These are phyloP conservation scores for Osmoderma eremita DNA, from an alignment of 2,888 invertebrate genomes.

Conservation along the genomic window DNA sequence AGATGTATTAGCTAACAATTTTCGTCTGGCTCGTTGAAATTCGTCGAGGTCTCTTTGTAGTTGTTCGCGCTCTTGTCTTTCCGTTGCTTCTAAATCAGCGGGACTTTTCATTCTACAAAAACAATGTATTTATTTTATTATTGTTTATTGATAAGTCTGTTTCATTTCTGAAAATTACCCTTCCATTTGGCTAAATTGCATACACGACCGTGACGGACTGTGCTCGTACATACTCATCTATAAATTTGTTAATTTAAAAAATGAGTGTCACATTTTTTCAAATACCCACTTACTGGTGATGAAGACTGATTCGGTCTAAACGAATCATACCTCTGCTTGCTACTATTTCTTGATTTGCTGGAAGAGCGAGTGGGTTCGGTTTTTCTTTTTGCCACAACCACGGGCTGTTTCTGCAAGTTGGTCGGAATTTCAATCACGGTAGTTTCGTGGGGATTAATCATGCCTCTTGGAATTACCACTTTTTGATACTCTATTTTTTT, in stretches of 20 bases:
- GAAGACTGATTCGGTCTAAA: constrained; percentile 15
- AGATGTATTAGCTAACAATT: constrained; percentile 49
- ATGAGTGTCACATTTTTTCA: background rate
- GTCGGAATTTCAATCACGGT: constrained; percentile 58
- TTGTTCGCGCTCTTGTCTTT: constrained; percentile 50
- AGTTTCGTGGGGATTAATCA: constrained; percentile 56
- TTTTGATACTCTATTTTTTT: constrained; percentile 50
- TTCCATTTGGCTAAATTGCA: constrained; percentile 23
- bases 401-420: constrained; percentile 51
- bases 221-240: constrained; percentile 18
- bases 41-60: constrained; percentile 51
- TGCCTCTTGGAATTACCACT: constrained; percentile 56
- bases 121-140: constrained; percentile 4
- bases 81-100: constrained; percentile 48
- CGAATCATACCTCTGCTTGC: constrained; percentile 5
- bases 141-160: constrained; percentile 34
- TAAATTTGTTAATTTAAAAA: background rate
- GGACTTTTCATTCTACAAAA: background rate
- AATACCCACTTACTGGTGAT: constrained; percentile 11
- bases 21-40: constrained; percentile 53
- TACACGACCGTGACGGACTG: background rate
- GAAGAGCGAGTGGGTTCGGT: constrained; percentile 3
- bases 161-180: constrained; percentile 22
- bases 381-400: constrained; percentile 55
- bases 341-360: background rate